These are phyloP conservation scores for Serinus canaria DNA, from an alignment of 2,113 vertebrate genomes.

Conservation along the genomic window DNA sequence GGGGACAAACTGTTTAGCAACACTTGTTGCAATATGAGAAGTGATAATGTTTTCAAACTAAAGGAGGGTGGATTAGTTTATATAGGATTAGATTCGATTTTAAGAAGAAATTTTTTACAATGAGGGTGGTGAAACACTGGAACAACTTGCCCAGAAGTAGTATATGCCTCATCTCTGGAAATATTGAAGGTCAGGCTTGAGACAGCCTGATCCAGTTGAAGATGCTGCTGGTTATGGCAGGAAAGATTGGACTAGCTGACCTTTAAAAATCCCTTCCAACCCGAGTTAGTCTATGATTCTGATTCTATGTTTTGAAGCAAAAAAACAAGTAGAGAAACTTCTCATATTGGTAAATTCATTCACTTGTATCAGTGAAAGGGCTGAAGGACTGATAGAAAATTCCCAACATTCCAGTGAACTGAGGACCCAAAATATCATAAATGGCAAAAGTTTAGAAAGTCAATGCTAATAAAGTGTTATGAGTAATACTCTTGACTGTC, in stretches of 20 bases:
- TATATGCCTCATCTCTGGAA: not conserved
- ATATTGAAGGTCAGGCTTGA: not conserved
- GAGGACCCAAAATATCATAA: not conserved
- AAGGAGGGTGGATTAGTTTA: not conserved
- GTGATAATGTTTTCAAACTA: rapidly evolving
- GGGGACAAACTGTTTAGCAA: not conserved
- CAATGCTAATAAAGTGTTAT: not conserved
- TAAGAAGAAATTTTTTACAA: rapidly evolving
- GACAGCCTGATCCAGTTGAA: not conserved
- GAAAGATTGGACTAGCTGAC: not conserved
- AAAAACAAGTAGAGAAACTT: not conserved
- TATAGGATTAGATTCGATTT: not conserved
- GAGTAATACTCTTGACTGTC: not conserved
- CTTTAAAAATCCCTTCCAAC: not conserved
- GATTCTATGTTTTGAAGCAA: not conserved
- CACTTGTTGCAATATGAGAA: not conserved
- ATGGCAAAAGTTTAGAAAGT: not conserved
- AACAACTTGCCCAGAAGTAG: not conserved
- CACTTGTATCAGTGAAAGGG: not conserved
- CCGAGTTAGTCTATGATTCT: not conserved
- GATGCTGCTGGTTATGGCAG: not conserved
- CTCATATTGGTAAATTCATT: not conserved
- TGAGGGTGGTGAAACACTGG: not conserved
- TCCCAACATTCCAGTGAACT: not conserved
- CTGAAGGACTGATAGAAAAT: not conserved